Evolutionary conservation across 2,888 invertebrate species (phyloP), one percentile per base, ranked within the genome.

Genomic region (Fabriciana adippe): DNA sequence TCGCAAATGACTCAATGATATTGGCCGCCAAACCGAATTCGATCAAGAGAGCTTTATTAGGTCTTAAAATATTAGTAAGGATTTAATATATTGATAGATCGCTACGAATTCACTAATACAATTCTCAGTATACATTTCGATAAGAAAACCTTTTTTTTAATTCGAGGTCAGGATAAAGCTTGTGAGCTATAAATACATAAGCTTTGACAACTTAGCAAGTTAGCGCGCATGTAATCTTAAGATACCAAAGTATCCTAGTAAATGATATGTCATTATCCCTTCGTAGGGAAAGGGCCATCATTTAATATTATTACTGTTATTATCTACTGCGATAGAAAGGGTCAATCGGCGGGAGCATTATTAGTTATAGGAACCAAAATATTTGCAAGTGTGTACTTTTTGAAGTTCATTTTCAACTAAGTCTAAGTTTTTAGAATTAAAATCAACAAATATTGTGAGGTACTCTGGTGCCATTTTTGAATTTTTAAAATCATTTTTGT

Each of bases 251-350:
- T 69, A 55, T 15, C 55, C 66, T 55, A 55, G 64, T 59, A 67
- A 70, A 69, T 71, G 66, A 66, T 21, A 60, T 45, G 61, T 70
- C 69, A 70, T 73, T 73, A 73, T 73, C 71, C 73, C 73, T 72
- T 68, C 66, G 59, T 35, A 26, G 61, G 59, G 54, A 53, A 62
- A 51, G 67, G 54, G 56, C 51, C 66, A 64, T 69, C 66, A 66
- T 70, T 64, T 68, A 63, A 67, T 70, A 63, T 68, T 61, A 70
- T 70, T 70, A 68, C 64, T 57, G 55, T 61, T 65, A 65, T 68
- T 56, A 63, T 67, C 60, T 47, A 59, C 35, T 66, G 66, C n/a
- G 48, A 60, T 55, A 66, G 51, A 62, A 67, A 31, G 62, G 57
- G 45, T 66, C 61, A 60, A 66, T 66, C 56, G 61, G 55, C 50